phyloP scores from a whole-genome alignment of 2,888 invertebrate species.

The Keiferia lycopersicella region DNA sequence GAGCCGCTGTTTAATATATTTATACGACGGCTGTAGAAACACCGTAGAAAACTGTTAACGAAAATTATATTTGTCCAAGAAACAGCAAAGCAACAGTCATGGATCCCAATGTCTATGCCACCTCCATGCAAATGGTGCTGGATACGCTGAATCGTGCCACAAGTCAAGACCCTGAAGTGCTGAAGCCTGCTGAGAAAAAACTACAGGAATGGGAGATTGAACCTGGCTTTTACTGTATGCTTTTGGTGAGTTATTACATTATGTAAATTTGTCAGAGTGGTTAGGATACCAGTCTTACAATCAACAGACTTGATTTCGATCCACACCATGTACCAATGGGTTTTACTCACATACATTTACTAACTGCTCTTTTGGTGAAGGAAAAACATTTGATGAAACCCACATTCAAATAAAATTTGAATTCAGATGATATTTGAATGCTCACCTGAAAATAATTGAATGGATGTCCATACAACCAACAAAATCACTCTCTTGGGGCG shows the following conservation, averaged over 20 bases:
- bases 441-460: no score
- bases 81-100: slow-evolving; percentile 50
- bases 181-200: slow-evolving; percentile 94
- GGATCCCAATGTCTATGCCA: slow-evolving; percentile 81
- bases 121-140: slow-evolving; percentile 73
- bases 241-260: slow-evolving; percentile 83
- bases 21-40: background rate
- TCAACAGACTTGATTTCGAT: no score
- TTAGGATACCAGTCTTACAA: background rate
- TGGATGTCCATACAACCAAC: no score
- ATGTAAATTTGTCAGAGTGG: slow-evolving; percentile 1
- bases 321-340: no score
- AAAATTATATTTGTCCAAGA: background rate
- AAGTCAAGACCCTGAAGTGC: slow-evolving; percentile 90
- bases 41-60: background rate
- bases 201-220: slow-evolving; percentile 94
- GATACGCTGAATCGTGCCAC: slow-evolving; percentile 91
- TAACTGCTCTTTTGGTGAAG: no score
- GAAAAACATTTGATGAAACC: no score
- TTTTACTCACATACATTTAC: no score
- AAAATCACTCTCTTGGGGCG: no score
- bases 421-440: no score
- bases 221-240: slow-evolving; percentile 92
- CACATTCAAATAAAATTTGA: no score
- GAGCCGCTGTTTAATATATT: no score